Evolutionary conservation across 2,888 invertebrate species (phyloP), one percentile per base, ranked within the genome.

Genomic region (Acanthosepion esculentum): DNA sequence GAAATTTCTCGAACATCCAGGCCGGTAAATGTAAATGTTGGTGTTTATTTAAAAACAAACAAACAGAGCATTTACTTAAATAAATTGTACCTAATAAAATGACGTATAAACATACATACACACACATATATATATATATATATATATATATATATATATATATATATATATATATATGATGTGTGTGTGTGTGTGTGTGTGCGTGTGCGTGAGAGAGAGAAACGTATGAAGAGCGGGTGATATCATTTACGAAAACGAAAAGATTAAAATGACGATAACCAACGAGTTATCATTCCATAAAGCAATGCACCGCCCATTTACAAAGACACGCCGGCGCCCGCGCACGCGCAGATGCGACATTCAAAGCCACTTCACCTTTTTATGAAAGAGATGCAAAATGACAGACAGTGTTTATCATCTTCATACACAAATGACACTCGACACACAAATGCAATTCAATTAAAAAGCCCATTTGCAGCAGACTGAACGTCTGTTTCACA

Each of bases 141-240:
- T 92, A 41, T 92, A 91, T 91, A 91, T 91, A 91, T 91, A 91
- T 91, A 91, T 93, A 93, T 93, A 93, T 93, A 41, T 93, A 93
- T 41, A n/a, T 48, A 92, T 92, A 41, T 92, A 91, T 91, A 91
- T 91, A 91, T 91, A 91, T 91, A 91, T n/a, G n/a, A n/a, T n/a
- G n/a, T n/a, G n/a, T n/a, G n/a, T n/a, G n/a, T n/a, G n/a, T n/a
- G n/a, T n/a, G n/a, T n/a, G n/a, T n/a, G n/a, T 91, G 33, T 91
- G 33, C 1, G 33, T 91, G 33, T 5, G 33, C 20, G 1, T 5
- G 33, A 1, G 1, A 15, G 8, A 15, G 8, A 15, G 15, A 50
- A 50, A 12, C 8, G 15, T 50, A 50, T 50, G 50, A 50, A 50
- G 10, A 15, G 50, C 15, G 15, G 8, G 20, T 18, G 20, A 55